Evolutionary conservation across 2,797 vertebrate genomes (phyloP), one percentile per base, ranked within the genome.

Genomic region (Notamacropus eugenii): DNA sequence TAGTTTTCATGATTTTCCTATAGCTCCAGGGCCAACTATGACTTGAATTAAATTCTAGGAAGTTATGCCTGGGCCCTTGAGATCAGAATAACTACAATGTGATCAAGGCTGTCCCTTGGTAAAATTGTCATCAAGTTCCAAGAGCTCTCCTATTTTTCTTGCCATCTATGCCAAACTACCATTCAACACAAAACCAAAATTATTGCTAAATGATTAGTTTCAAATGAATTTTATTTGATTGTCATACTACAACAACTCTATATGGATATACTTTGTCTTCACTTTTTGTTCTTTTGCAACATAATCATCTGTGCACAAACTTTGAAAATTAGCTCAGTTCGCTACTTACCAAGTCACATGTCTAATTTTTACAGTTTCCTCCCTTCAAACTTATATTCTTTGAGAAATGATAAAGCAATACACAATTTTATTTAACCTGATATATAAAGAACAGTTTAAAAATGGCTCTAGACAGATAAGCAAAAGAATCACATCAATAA

Each of bases 181-280:
- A 93, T 91, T 27, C 50, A 94, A 31, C 58, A 67, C 31, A 93
- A 82, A 87, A 46, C 57, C 55, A 57, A 90, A 55, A 14, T 19
- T 55, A 55, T 55, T 55, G 16, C 16, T 55, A 55, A 55, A 55
- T 94, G 29, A 93, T 56, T 56, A 56, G 22, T 5, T 56, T 24
- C 55, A 56, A 22, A 55, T 56, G 55, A 46, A 92, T 91, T 19
- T 92, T 91, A 55, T 55, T 55, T 74, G 54, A 87, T 82, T 90
- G 29, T 67, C 40, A 90, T 74, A 92, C 22, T 94, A 93, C 90
- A 46, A 59, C 94, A 93, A 90, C 50, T 82, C 52, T 74, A 46
- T 92, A 11, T 50, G 19, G 40, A 55, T 24, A 16, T 34, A 55
- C 67, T 55, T 67, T 31, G 92, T 55, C 56, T 92, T 94, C 56